Evolutionary conservation across 64 coral and sea anemone species (phyloP).

Genomic region (Porites lutea): DNA sequence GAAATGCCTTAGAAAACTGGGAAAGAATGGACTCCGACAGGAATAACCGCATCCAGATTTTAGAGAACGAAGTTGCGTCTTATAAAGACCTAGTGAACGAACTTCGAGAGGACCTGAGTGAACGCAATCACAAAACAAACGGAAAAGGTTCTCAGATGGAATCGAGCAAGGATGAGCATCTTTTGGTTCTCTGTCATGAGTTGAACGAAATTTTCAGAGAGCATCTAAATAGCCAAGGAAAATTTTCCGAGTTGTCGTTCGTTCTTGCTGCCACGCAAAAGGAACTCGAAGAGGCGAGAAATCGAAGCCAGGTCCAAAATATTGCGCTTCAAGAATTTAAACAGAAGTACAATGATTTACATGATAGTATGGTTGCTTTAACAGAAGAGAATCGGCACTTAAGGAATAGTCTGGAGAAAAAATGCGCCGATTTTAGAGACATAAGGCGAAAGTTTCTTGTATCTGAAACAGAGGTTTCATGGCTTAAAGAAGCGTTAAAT

Average conservation of each 20-base stretch:
- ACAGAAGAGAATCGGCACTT: slow-evolving; percentile 78
- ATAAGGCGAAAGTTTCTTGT: slow-evolving; percentile 69
- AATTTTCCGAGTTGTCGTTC: slow-evolving; percentile 40
- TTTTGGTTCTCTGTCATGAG: slow-evolving; percentile 41
- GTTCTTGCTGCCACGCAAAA: slow-evolving; percentile 50
- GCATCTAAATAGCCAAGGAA: slow-evolving; percentile 61
- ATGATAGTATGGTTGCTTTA: slow-evolving; percentile 59
- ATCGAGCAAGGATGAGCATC: slow-evolving; percentile 4
- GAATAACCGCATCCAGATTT: slow-evolving; percentile 26
- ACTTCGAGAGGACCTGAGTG: neutral
- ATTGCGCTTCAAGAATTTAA: slow-evolving; percentile 73
- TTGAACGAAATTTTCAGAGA: slow-evolving; percentile 75
- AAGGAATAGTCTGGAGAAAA: slow-evolving; percentile 64
- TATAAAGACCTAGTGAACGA: slow-evolving; percentile 33
- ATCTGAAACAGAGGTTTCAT: slow-evolving; percentile 72
- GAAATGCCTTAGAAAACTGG: slow-evolving; percentile 51
- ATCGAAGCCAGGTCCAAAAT: slow-evolving; percentile 57
- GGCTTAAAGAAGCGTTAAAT: slow-evolving; percentile 85
- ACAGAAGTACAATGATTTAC: slow-evolving; percentile 67
- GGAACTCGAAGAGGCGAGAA: slow-evolving; percentile 72
- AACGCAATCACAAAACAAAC: neutral
- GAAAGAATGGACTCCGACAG: slow-evolving; percentile 20
- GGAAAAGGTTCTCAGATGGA: neutral
- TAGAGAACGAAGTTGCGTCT: slow-evolving; percentile 47
- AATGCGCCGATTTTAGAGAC: slow-evolving; percentile 47